Conservation (phyloP, 2,888 invertebrate genomes). For the Helobdella robusta region DNA sequence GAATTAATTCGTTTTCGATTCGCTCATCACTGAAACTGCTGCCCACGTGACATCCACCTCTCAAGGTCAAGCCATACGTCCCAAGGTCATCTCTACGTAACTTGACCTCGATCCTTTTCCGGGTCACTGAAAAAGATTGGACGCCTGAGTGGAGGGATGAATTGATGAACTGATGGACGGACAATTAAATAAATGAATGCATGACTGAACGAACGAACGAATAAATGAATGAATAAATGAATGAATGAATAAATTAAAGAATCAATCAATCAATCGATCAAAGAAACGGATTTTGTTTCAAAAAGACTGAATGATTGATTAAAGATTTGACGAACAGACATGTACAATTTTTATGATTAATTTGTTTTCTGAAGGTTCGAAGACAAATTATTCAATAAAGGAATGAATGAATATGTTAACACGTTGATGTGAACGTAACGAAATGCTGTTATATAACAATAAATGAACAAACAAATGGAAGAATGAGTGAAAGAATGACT, state of each 20-base stretch:
- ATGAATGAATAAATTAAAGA: neutral
- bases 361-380: too few relatives aligned
- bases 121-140: constrained; percentile 39
- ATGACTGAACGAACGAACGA: neutral
- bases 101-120: constrained; percentile 40
- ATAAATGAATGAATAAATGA: neutral
- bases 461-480: neutral
- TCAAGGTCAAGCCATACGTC: constrained; percentile 76
- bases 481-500: neutral
- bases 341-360: too few relatives aligned
- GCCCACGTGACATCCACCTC: too few relatives aligned
- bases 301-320: neutral
- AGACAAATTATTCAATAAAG: neutral
- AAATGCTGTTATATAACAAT: neutral
- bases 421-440: neutral
- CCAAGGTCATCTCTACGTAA: constrained; percentile 67
- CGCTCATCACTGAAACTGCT: constrained; percentile 56
- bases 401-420: neutral
- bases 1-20: too few relatives aligned
- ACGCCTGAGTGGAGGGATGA: neutral
- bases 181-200: neutral
- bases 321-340: neutral
- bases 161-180: neutral
- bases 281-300: neutral
- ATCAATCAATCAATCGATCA: neutral